Evolutionary conservation across 2,888 invertebrate genomes (phyloP), one percentile per base, ranked within the genome.

Genomic region (Scaeva pyrastri): DNA sequence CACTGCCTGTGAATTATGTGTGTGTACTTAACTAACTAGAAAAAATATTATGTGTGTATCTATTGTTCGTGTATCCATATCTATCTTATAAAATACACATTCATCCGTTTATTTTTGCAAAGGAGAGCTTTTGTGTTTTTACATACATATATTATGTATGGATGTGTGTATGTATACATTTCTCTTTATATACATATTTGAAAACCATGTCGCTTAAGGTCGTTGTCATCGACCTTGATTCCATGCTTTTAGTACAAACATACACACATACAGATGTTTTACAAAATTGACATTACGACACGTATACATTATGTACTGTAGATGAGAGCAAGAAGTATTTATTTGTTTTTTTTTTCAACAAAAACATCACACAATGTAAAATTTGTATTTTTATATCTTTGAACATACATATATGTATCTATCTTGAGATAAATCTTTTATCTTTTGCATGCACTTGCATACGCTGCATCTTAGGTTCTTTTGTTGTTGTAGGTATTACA

Each of bases 191-290:
- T 62, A 58, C 72, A 43, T 76, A 85, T 72, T 45, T 26, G n/a
- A 60, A 74, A 85, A 85, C 55, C 76, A 85, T 80, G 85, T 80
- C 78, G 81, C 74, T 79, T 83, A 87, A 87, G 87, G 87, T 87
- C 87, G 87, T 87, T 87, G 87, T 87, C 87, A 79, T 87, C 87
- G 87, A 87, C 87, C 87, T 87, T 87, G 87, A 87, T 87, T 81
- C 82, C 78, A 86, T 82, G 77, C 64, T 74, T 71, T 58, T 71
- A 31, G 50, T 62, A 23, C 74, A 56, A 41, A 26, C 41, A 77
- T 68, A 76, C 64, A 50, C 36, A 58, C 16, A 66, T 14, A 45
- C 19, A 48, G 14, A 64, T 23, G 11, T 45, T 23, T 19, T 26
- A 55, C 66, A 39, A 43, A 64, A 45, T 19, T 36, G 50, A 16